Evolutionary conservation across 2,797 vertebrate species (phyloP).

Genomic region (Sebastes matsubarae): DNA sequence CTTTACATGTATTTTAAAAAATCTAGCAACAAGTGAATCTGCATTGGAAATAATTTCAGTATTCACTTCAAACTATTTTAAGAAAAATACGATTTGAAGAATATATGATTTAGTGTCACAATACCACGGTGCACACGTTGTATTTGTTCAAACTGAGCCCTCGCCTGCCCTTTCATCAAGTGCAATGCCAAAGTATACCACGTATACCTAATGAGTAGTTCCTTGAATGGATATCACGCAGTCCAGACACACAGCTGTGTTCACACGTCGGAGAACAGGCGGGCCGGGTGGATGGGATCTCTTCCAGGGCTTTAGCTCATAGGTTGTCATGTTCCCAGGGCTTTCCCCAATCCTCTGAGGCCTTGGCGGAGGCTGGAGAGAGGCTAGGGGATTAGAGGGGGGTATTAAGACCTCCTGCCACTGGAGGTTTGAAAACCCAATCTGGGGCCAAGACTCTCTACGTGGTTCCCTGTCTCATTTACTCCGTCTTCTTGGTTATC

Average conservation of each 20-base stretch:
- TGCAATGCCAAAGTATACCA: neutral
- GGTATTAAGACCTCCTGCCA: conserved; percentile 59
- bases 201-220: conserved; percentile 13
- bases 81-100: neutral
- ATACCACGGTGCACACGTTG: neutral
- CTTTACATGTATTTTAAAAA: neutral
- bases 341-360: conserved; percentile 67
- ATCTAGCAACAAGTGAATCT: neutral
- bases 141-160: neutral
- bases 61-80: neutral
- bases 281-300: conserved; percentile 47
- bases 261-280: conserved; percentile 44
- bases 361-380: conserved; percentile 38
- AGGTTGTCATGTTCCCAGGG: conserved; percentile 70
- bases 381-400: conserved; percentile 51
- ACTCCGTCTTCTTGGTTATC: conserved; percentile 29
- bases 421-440: conserved; percentile 58
- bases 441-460: conserved; percentile 42
- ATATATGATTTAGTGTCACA: neutral
- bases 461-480: conserved; percentile 36
- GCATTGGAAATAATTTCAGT: neutral
- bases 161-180: neutral
- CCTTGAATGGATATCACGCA: conserved; percentile 11
- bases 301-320: conserved; percentile 66
- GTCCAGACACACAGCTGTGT: conserved; percentile 46